Conservation (phyloP, 2,113 vertebrate species). For the Riparia riparia region DNA sequence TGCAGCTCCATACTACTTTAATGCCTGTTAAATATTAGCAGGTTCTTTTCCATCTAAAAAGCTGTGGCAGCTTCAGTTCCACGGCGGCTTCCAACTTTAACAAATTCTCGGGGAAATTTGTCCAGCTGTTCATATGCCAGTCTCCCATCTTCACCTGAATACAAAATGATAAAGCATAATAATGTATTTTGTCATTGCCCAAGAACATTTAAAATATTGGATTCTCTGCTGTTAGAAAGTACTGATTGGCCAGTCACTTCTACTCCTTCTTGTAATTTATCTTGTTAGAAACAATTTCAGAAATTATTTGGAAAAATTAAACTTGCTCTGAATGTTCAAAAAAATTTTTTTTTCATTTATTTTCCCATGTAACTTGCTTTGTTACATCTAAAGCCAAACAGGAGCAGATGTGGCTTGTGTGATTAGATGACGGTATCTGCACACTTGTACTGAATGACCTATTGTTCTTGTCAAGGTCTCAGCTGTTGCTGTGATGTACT, state of each 20-base stretch:
- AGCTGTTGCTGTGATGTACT: neutral
- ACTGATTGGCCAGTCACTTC: neutral
- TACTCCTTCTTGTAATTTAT: neutral
- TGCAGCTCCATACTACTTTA: conserved; percentile 9
- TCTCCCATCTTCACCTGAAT: conserved; percentile 90
- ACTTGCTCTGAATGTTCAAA: neutral
- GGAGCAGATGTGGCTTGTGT: neutral
- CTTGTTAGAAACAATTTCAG: neutral
- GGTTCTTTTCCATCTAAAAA: conserved; percentile 70
- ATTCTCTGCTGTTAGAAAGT: neutral
- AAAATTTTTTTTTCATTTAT: neutral
- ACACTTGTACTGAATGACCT: neutral
- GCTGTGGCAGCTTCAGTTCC: conserved; percentile 87
- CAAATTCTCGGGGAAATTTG: conserved; percentile 85
- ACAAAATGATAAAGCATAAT: neutral
- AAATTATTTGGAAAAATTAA: neutral
- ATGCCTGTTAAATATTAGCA: neutral
- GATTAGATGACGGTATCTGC: neutral
- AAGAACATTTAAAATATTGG: neutral
- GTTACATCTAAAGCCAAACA: neutral
- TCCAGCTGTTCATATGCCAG: conserved; percentile 93
- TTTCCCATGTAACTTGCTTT: neutral
- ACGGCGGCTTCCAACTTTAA: conserved; percentile 80
- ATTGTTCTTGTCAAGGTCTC: neutral
- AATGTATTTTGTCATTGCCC: neutral